Evolutionary conservation across 2,888 invertebrate species (phyloP), one percentile per base, ranked within the genome.

Genomic region (Cryptus viduatorius): DNA sequence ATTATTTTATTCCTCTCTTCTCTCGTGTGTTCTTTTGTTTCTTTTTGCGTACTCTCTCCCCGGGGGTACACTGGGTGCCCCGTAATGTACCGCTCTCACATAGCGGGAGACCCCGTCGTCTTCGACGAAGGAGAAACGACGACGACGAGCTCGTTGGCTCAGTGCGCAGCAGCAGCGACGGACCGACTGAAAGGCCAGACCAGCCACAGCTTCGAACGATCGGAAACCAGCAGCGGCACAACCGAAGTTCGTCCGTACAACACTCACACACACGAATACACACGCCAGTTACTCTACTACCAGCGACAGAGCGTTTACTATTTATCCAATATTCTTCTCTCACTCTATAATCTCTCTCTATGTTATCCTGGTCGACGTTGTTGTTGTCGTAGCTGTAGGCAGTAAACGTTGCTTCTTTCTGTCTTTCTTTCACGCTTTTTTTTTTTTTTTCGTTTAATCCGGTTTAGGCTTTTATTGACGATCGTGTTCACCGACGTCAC

Each of bases 61-160:
- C 82, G 69, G 83, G 84, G 83, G 82, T 87, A 84, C 88, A 84
- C 87, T 84, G 69, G 79, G 88, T 88, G 87, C 87, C 89, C 88
- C 90, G 87, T 87, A 84, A 88, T 87, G 86, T 88, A 79, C 65
- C 48, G 82, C 88, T 86, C 89, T 90, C 90, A 90, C 90, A 90
- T 90, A 90, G 89, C 90, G 88, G 82, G 84, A 68, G 82, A 65
- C 85, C 87, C 86, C 88, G 87, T 84, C 79, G 80, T 86, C 86
- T 84, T 84, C 69, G 83, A 77, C 85, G 77, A 86, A 73, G 42
- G 71, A 82, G 59, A 29, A 64, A 73, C 61, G 48, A 73, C 64
- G 59, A 61, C 69, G 77, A 50, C 68, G 75, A 86, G 86, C 77
- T 83, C 80, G 83, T 77, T 80, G 68, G 73, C 82, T 83, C 83